Base-by-base conservation (phyloP, 2,113 vertebrate genomes). In the Dipodomys stephensi region DNA sequence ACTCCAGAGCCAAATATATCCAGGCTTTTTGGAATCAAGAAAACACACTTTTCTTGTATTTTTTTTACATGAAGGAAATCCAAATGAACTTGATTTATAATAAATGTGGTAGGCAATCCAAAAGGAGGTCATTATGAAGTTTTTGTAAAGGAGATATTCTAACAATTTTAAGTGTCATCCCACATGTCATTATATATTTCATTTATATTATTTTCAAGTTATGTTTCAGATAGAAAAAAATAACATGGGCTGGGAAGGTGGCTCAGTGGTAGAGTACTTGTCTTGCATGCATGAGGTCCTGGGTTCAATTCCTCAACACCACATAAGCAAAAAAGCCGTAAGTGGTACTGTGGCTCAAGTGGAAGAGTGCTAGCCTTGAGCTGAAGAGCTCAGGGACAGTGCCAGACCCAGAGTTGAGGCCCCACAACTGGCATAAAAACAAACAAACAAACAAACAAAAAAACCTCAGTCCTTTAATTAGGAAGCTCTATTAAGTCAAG, bases 1-100 rank as follows among this genome's bases (percentile, higher is more conserved):
- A 76, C 80, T 83, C 71, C 18, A 81, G 83, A 83, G 35, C 30
- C 53, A 86, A 83, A 77, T 89, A n/a, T 4, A 30, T 85, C 87
- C 69, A 84, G 9, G 28, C n/a, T 91, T 94, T 94, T 79, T 30
- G 77, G 68, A 91, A 71, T 19, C 60, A 91, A 88, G 84, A 83
- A 86, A 77, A 71, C 64, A 60, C 3, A 7, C 32, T 60, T 20
- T 86, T 68, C 79, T 72, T 19, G 4, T 65, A 15, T 49, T 12
- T 87, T 90, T 94, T 64, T 18, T 83, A 27, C n/a, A 23, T 25
- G 53, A 87, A 92, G 60, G 81, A 74, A 79, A 67, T 30, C 53
- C 23, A 16, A 78, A 32, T 71, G 69, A 83, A 28, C 4, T 94
- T 78, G 60, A 44, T 83, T 76, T 19, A 35, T 72, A 85, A 30